Percentiles rank a stretch among this genome's conserved stretches.
Evolutionary conservation across 2,888 invertebrate genomes (phyloP).

Genomic region (Pilophorus perplexus): DNA sequence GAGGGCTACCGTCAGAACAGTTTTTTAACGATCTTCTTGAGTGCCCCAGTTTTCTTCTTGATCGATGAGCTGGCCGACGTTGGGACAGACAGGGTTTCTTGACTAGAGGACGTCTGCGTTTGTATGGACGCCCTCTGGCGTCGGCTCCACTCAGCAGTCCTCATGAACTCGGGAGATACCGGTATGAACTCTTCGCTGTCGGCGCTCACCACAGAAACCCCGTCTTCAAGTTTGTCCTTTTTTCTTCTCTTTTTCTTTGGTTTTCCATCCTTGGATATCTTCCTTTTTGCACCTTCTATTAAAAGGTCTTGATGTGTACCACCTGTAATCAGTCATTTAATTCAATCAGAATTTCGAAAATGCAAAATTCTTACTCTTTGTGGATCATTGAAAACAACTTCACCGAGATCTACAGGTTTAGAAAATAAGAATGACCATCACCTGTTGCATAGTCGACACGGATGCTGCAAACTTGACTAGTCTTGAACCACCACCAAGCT

Average conservation of each 20-base stretch:
- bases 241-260: slow-evolving; percentile 58
- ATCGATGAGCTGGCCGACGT: slow-evolving; percentile 31
- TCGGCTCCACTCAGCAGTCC: slow-evolving; percentile 43
- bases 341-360: not conserved
- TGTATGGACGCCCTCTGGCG: slow-evolving; percentile 45
- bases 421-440: not conserved
- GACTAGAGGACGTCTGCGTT: slow-evolving; percentile 51
- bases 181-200: slow-evolving; percentile 24
- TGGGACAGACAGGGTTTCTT: slow-evolving; percentile 40
- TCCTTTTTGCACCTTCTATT: slow-evolving; percentile 56
- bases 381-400: too few relatives aligned
- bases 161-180: slow-evolving; percentile 34
- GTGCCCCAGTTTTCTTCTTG: slow-evolving; percentile 62
- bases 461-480: too few relatives aligned
- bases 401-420: not conserved
- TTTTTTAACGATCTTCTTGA: slow-evolving; percentile 75
- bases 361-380: too few relatives aligned
- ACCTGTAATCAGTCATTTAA: slow-evolving; percentile 45
- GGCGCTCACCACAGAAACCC: slow-evolving; percentile 24
- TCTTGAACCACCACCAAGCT: too few relatives aligned
- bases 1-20: slow-evolving; percentile 61
- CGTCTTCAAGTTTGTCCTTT: slow-evolving; percentile 53
- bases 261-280: slow-evolving; percentile 51
- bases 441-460: too few relatives aligned
- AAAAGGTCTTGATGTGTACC: slow-evolving; percentile 60